A percentile compares a stretch with the other conserved stretches of the same genome.
Conservation (phyloP, 2,113 vertebrate species). For the Tretioscincus oriximinensis region DNA sequence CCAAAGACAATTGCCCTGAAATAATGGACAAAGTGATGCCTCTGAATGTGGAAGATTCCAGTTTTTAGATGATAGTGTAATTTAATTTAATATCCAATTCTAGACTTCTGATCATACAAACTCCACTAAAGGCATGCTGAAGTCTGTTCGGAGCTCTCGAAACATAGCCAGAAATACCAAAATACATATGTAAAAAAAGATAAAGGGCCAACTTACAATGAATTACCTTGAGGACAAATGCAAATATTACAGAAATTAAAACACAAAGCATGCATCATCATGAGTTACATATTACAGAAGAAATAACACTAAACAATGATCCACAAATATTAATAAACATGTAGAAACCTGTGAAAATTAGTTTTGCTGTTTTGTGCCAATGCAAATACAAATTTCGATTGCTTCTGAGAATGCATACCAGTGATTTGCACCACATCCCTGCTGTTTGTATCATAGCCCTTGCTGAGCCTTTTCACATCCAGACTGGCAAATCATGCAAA, state of each 20-base stretch:
- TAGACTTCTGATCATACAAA: not conserved
- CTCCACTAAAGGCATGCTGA: not conserved
- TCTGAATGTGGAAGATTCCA: not conserved
- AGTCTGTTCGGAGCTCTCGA: not conserved
- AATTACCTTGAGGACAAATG: not conserved
- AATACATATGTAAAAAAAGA: not conserved
- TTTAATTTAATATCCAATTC: not conserved
- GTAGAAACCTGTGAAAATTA: slow-evolving; percentile 17
- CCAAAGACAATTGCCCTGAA: not conserved
- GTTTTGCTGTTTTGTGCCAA: not conserved
- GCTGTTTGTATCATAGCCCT: not conserved
- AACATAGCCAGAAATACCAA: not conserved
- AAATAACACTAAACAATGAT: slow-evolving; percentile 55
- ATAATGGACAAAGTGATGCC: not conserved
- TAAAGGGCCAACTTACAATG: not conserved
- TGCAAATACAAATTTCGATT: not conserved
- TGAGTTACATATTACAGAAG: slow-evolving; percentile 43
- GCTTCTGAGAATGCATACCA: not conserved
- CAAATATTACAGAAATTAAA: not conserved
- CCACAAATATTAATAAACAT: not conserved
- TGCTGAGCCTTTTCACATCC: not conserved
- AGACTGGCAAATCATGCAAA: not conserved
- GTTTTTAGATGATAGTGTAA: not conserved
- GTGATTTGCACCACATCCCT: not conserved
- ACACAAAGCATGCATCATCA: slow-evolving; percentile 26